Evolutionary conservation across 2,113 vertebrate genomes (phyloP).

Genomic region (Pygoscelis adeliae): DNA sequence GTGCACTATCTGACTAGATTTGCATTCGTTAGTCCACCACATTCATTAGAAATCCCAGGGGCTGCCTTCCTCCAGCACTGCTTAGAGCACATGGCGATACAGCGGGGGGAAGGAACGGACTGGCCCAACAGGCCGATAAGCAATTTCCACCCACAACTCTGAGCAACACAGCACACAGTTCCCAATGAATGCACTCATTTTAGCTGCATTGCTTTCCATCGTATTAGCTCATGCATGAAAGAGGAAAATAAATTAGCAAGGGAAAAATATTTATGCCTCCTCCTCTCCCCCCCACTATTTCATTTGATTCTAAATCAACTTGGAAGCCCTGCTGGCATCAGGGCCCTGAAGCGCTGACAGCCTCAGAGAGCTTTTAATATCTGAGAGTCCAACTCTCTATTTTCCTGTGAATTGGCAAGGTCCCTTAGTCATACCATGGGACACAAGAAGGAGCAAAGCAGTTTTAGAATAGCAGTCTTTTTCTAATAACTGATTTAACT

Average conservation of each 20-base stretch:
- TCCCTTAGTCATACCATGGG: neutral
- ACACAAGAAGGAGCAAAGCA: neutral
- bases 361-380: neutral
- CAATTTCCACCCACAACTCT: neutral
- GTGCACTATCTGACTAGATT: neutral
- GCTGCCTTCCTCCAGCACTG: neutral
- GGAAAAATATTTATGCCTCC: constrained; percentile 15
- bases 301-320: neutral
- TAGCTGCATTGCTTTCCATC: neutral
- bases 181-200: neutral
- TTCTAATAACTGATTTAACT: neutral
- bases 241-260: constrained; percentile 6
- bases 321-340: neutral
- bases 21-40: neutral
- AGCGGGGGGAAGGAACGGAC: accelerated
- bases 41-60: neutral
- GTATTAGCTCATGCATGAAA: neutral
- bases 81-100: neutral
- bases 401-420: neutral
- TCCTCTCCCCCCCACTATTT: neutral
- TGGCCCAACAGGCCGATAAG: neutral
- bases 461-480: neutral
- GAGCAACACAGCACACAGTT: neutral
- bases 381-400: neutral
- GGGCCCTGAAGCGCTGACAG: neutral